Conservation (phyloP, 2,888 invertebrate genomes). For the Drosophila seclusa region DNA sequence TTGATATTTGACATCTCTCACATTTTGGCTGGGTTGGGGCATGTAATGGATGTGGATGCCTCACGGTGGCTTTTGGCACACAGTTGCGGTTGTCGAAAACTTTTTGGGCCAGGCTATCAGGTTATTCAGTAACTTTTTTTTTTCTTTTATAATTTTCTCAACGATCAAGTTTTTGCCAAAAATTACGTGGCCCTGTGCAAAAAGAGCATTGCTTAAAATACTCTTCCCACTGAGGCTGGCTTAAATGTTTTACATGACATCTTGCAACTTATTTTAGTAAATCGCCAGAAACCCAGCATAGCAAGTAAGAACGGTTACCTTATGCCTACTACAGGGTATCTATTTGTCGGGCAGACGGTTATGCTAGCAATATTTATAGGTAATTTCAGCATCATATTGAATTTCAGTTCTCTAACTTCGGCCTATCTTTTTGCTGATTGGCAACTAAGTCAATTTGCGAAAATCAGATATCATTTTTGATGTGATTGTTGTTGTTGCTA, state of each 20-base stretch:
- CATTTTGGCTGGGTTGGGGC: background rate
- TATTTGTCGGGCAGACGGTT: background rate
- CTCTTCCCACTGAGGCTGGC: constrained; percentile 23
- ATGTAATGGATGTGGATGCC: constrained; percentile 21
- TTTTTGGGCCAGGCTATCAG: constrained; percentile 52
- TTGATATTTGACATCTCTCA: background rate
- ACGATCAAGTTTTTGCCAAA: constrained; percentile 73
- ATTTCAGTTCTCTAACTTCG: background rate
- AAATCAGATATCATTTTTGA: constrained; percentile 20
- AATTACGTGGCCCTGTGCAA: constrained; percentile 72
- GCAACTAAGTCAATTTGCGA: background rate
- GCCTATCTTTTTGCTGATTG: background rate
- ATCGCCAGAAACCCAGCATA: no score
- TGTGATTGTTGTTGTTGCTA: constrained; percentile 7
- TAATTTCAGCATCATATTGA: background rate
- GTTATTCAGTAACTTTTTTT: constrained; percentile 65
- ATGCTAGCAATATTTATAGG: background rate
- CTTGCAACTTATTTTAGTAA: constrained; percentile 27
- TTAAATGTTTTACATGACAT: constrained; percentile 57
- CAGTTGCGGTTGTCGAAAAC: constrained; percentile 39
- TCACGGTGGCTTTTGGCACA: constrained; percentile 10
- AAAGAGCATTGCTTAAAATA: background rate
- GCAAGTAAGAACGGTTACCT: background rate
- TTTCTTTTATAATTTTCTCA: constrained; percentile 67
- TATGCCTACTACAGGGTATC: background rate